A percentile compares a stretch with the other conserved stretches of the same genome.
phyloP scores from a whole-genome alignment of 1,140 invertebrate species.

The Heliconius nattereri region DNA sequence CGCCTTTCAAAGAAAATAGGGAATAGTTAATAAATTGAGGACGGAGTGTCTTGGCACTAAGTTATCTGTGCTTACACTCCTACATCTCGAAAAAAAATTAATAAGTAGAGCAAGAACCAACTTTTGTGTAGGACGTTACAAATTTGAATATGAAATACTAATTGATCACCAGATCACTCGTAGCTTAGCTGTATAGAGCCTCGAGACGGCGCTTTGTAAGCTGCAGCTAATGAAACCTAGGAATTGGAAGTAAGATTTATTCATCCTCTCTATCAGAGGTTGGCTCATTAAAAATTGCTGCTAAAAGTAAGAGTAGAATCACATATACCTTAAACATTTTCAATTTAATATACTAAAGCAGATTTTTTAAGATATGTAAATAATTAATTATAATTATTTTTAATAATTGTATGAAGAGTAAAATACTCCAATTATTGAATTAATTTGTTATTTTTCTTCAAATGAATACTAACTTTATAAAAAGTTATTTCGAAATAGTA shows the following conservation, averaged over 20 bases:
- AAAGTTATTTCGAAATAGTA: too few relatives aligned
- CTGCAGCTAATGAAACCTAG: conserved; percentile 1
- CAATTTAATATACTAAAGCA: not conserved
- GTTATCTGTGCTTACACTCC: not conserved
- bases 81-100: not conserved
- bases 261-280: not conserved
- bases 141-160: not conserved
- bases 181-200: conserved; percentile 5
- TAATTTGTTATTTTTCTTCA: too few relatives aligned
- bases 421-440: too few relatives aligned
- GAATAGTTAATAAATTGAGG: too few relatives aligned
- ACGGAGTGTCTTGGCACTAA: too few relatives aligned
- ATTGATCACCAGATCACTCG: not conserved
- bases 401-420: too few relatives aligned
- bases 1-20: too few relatives aligned
- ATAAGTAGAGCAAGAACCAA: not conserved
- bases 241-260: not conserved
- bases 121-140: not conserved
- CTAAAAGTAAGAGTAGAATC: not conserved
- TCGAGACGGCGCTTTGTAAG: not conserved
- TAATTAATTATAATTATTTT: too few relatives aligned
- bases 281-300: not conserved
- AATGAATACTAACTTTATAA: too few relatives aligned
- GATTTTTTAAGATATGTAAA: too few relatives aligned
- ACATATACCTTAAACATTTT: not conserved